These are phyloP conservation scores for Xyrauchen texanus DNA, from an alignment of 2,113 vertebrate species.

Conservation along the genomic window DNA sequence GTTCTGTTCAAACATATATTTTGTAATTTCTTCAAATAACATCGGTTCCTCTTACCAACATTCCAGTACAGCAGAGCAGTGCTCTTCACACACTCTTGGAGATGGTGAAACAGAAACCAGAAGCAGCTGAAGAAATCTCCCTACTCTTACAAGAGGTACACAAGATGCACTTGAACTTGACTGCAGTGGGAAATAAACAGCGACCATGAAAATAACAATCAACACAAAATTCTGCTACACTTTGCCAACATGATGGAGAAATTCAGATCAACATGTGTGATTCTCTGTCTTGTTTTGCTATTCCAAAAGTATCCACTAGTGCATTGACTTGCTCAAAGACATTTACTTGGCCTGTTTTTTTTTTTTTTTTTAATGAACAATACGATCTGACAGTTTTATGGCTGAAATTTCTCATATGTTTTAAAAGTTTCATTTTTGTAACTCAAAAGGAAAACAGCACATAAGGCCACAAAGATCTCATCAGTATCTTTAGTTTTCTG, in stretches of 20 bases:
- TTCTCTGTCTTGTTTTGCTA: background rate
- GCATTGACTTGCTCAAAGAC: background rate
- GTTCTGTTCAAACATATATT: background rate
- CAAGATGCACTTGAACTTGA: slow-evolving; percentile 35
- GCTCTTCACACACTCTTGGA: slow-evolving; percentile 42
- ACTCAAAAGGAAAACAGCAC: too few relatives aligned
- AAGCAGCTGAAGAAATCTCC: slow-evolving; percentile 31
- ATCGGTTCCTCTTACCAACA: slow-evolving; percentile 1
- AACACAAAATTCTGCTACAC: background rate
- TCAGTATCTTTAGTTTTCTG: too few relatives aligned
- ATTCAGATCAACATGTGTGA: background rate
- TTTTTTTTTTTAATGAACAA: background rate
- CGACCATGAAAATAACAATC: background rate
- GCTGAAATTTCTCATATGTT: background rate
- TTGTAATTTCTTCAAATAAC: background rate
- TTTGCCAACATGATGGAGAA: background rate
- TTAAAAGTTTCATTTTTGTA: too few relatives aligned
- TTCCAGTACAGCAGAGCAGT: slow-evolving; percentile 49
- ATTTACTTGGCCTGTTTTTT: background rate
- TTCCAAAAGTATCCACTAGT: background rate
- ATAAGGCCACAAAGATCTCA: too few relatives aligned
- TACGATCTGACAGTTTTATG: background rate
- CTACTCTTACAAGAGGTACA: slow-evolving; percentile 36
- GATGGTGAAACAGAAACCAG: slow-evolving; percentile 36
- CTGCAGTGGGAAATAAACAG: background rate